phyloP scores from a whole-genome alignment of 2,888 invertebrate genomes.

The Leptinotarsa tumamoca region DNA sequence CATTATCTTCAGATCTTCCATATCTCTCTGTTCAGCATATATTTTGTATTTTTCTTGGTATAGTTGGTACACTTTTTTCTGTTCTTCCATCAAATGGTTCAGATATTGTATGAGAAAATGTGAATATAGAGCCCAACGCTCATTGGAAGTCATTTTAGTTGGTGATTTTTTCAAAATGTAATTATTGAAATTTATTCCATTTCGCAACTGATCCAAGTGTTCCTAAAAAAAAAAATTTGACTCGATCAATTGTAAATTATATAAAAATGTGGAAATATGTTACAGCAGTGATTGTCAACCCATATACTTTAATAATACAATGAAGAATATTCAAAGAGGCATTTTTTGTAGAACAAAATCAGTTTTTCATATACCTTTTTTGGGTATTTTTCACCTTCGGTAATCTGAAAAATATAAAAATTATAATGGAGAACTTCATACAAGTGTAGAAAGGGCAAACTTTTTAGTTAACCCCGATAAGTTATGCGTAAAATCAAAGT shows the following conservation, averaged over 20 bases:
- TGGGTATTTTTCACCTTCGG: too few species aligned
- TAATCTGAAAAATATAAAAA: too few species aligned
- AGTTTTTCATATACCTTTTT: too few species aligned
- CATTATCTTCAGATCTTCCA: slow-evolving; percentile 72
- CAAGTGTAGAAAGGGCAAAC: too few species aligned
- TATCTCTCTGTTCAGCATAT: slow-evolving; percentile 69
- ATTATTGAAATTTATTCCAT: not conserved
- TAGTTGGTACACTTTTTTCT: slow-evolving; percentile 62
- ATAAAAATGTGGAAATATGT: not conserved
- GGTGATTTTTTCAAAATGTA: not conserved
- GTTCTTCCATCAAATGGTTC: not conserved
- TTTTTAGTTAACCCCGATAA: too few species aligned
- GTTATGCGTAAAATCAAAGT: too few species aligned
- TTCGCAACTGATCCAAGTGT: slow-evolving; percentile 5
- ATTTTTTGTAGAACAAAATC: too few species aligned
- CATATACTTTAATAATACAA: too few species aligned
- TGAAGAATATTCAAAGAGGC: too few species aligned
- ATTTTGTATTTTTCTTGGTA: slow-evolving; percentile 56
- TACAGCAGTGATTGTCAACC: not conserved
- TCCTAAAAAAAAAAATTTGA: not conserved
- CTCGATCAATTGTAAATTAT: not conserved
- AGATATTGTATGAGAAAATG: slow-evolving; percentile 69
- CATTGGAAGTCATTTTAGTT: not conserved
- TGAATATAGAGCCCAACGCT: slow-evolving; percentile 13
- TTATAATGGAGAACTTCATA: too few species aligned